Percentiles rank a stretch among this genome's conserved stretches.
These are phyloP conservation scores for Odontomachus brunneus DNA, from an alignment of 1,140 invertebrate genomes.

Conservation along the genomic window DNA sequence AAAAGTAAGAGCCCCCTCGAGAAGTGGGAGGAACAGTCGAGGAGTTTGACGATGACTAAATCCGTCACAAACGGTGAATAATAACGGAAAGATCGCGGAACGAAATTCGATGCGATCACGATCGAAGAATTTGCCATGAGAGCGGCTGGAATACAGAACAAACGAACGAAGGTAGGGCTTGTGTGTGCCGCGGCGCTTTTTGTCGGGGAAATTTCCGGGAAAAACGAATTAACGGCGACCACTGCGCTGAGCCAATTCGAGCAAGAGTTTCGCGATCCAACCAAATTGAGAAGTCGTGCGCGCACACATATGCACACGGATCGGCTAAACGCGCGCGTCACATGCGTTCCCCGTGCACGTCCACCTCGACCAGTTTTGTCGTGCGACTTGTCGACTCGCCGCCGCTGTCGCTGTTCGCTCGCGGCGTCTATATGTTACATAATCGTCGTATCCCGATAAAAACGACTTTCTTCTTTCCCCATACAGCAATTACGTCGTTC, in stretches of 20 bases:
- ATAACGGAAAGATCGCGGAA: neutral
- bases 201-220: neutral
- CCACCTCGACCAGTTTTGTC: conserved; percentile 68
- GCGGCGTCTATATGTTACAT: conserved; percentile 67
- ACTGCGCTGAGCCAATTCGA: conserved; percentile 59
- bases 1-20: conserved; percentile 6
- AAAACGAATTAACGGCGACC: neutral
- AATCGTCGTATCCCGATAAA: conserved; percentile 67
- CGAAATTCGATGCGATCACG: too few species aligned
- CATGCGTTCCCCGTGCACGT: conserved; percentile 22
- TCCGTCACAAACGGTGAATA: conserved; percentile 12
- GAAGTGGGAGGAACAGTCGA: too few species aligned
- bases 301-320: neutral
- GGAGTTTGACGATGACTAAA: conserved; percentile 31
- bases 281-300: conserved; percentile 71
- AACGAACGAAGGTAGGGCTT: neutral
- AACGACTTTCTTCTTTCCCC: conserved; percentile 69
- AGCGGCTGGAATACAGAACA: too few species aligned
- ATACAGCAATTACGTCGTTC: neutral
- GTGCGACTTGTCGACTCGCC: conserved; percentile 30
- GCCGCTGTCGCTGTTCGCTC: neutral
- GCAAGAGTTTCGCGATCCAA: conserved; percentile 69
- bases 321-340: conserved; percentile 4
- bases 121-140: too few species aligned
- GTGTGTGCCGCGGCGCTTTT: neutral